phyloP scores from a whole-genome alignment of 2,113 vertebrate species.

The pig (Sus scrofa) region DNA sequence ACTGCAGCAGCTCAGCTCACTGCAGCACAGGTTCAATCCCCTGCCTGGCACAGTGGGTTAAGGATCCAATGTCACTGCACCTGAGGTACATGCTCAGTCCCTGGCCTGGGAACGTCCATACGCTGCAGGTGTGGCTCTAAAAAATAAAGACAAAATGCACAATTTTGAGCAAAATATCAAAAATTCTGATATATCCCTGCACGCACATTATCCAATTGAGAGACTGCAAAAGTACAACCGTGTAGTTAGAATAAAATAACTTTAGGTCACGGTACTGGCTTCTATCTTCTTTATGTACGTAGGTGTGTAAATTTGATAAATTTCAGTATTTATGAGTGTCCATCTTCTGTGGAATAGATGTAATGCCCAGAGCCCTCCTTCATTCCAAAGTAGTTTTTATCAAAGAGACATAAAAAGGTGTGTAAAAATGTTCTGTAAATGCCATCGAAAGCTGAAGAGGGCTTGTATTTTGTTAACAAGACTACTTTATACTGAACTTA shows the following conservation, averaged over 20 bases:
- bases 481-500: neutral
- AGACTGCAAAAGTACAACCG: rapidly evolving
- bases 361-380: too few species aligned
- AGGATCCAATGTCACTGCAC: too few species aligned
- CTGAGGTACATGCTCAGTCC: too few species aligned
- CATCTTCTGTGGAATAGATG: neutral
- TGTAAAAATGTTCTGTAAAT: neutral
- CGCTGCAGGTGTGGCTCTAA: too few species aligned
- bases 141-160: neutral
- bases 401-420: neutral
- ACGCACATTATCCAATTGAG: neutral
- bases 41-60: too few species aligned
- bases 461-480: neutral
- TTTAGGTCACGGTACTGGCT: too few species aligned
- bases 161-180: neutral
- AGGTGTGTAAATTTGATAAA: neutral
- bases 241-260: neutral
- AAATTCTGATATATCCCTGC: neutral
- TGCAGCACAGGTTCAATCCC: too few species aligned
- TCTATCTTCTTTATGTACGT: too few species aligned
- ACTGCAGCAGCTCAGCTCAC: too few species aligned
- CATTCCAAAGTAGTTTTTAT: neutral
- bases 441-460: neutral
- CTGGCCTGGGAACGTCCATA: too few species aligned
- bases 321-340: neutral